A percentile compares a stretch with the other conserved stretches of the same genome.
phyloP scores from a whole-genome alignment of 2,888 invertebrate species.

The Eristalis arbustorum region DNA sequence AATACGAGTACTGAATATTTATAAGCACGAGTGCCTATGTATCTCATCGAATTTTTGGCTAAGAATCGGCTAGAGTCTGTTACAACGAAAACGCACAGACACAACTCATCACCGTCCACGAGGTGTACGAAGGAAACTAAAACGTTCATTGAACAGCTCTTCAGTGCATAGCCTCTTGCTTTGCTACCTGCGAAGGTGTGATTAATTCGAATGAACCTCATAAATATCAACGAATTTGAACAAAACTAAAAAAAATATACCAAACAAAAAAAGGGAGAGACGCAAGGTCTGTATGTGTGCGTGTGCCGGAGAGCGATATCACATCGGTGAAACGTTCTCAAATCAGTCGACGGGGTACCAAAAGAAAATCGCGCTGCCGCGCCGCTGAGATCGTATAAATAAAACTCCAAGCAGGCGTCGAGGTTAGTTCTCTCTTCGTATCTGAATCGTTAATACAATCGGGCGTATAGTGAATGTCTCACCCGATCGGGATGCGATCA shows the following conservation, averaged over 20 bases:
- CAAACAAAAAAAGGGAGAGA: not conserved
- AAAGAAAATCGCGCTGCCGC: not conserved
- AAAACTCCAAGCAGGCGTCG: slow-evolving; percentile 43
- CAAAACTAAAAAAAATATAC: not conserved
- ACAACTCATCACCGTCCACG: not conserved
- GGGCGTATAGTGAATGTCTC: slow-evolving; percentile 4
- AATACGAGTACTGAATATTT: not conserved
- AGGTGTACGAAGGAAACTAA: not conserved
- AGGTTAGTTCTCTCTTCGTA: slow-evolving; percentile 59
- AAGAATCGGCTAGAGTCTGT: not conserved
- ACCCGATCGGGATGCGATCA: slow-evolving; percentile 38
- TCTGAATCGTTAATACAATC: slow-evolving; percentile 34
- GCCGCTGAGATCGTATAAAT: slow-evolving; percentile 65
- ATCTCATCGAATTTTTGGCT: slow-evolving; percentile 15
- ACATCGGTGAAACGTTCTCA: slow-evolving; percentile 41
- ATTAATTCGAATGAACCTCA: slow-evolving; percentile 7
- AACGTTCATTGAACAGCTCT: not conserved
- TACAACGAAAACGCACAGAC: not conserved
- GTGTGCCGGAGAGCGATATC: not conserved
- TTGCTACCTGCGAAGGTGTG: slow-evolving; percentile 10
- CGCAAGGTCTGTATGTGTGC: not conserved
- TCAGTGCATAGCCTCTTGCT: not conserved
- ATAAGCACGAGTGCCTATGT: not conserved
- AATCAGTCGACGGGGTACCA: slow-evolving; percentile 35
- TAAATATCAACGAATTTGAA: slow-evolving; percentile 3